phyloP scores from a whole-genome alignment of 2,888 invertebrate species.

The Limnephilus rhombicus region DNA sequence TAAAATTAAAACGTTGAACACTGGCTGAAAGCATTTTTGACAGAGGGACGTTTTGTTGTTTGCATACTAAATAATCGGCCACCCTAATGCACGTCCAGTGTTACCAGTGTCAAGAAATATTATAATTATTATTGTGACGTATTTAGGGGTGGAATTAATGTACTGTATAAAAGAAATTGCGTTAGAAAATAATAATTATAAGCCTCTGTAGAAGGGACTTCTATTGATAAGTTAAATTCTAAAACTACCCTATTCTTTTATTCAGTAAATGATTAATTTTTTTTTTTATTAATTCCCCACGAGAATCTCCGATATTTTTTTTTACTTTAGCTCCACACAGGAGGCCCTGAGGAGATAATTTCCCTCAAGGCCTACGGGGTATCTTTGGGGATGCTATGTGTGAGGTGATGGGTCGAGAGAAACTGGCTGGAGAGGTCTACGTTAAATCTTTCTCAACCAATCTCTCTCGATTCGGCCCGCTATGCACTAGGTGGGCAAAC shows the following conservation, averaged over 20 bases:
- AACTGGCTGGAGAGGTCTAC: no score
- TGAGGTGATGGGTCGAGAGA: no score
- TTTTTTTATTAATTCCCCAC: no score
- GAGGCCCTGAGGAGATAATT: no score
- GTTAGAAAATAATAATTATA: not conserved
- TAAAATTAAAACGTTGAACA: conserved; percentile 22
- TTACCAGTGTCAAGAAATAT: not conserved
- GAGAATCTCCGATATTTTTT: no score
- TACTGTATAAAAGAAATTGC: not conserved
- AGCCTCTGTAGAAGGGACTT: not conserved
- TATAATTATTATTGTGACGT: not conserved
- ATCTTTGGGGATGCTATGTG: no score
- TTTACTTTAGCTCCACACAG: no score
- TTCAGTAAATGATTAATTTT: no score
- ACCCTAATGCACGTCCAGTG: conserved; percentile 1
- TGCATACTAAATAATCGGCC: conserved; percentile 9
- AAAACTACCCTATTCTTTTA: not conserved
- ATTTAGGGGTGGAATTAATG: not conserved
- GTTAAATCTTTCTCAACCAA: no score
- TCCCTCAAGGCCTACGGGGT: no score
- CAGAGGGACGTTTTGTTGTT: conserved; percentile 1
- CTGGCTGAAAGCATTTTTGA: conserved; percentile 29
- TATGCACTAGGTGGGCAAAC: no score
- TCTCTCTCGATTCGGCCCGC: no score
- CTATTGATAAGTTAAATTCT: not conserved